Percentiles rank a stretch among this genome's conserved stretches.
phyloP scores from a whole-genome alignment of 2,797 vertebrate species.

The Leptoclinus maculatus region DNA sequence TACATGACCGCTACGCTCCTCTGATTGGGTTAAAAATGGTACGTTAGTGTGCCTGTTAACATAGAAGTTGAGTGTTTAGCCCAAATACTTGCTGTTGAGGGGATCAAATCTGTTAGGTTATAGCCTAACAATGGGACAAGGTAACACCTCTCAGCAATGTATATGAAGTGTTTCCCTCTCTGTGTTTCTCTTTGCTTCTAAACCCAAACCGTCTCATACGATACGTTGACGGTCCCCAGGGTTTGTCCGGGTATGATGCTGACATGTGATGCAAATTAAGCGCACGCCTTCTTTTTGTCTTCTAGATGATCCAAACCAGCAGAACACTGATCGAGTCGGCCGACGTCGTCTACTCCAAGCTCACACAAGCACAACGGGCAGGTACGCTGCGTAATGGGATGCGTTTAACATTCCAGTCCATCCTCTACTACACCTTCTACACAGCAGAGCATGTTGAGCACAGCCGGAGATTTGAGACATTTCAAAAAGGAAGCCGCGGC shows the following conservation, averaged over 20 bases:
- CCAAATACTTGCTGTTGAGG: background rate
- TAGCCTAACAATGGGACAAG: background rate
- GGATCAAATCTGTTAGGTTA: background rate
- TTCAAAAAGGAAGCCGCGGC: background rate
- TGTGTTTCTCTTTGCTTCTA: background rate
- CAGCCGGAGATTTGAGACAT: background rate
- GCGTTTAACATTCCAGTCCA: background rate
- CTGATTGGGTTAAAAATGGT: conserved; percentile 36
- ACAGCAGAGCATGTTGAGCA: background rate
- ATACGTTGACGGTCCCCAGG: background rate
- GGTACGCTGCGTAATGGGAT: conserved; percentile 75
- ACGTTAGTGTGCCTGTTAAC: conserved; percentile 25
- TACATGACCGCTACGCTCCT: conserved; percentile 2
- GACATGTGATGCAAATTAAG: conserved; percentile 16
- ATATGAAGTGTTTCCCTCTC: background rate
- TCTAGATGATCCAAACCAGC: conserved; percentile 94
- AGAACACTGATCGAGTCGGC: conserved; percentile 93
- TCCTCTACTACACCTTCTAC: background rate
- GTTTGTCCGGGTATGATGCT: background rate
- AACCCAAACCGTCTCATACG: background rate
- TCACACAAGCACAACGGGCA: conserved; percentile 92
- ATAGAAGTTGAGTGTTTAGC: background rate
- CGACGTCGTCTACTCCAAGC: conserved; percentile 89
- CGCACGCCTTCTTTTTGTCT: conserved; percentile 38
- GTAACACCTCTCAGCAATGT: background rate